phyloP scores from a whole-genome alignment of 2,113 vertebrate species.

The Syrmaticus mikado region DNA sequence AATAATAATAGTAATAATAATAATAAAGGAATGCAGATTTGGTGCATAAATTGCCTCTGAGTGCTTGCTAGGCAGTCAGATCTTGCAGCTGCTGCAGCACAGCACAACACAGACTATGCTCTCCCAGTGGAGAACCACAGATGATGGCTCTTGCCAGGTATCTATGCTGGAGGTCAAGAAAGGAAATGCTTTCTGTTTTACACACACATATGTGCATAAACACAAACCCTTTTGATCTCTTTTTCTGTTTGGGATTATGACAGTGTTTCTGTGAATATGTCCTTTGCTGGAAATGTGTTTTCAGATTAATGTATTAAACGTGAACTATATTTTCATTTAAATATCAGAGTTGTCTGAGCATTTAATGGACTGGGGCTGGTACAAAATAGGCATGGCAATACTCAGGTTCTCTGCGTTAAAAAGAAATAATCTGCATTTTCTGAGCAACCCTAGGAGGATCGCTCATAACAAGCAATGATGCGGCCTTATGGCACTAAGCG shows the following conservation, averaged over 20 bases:
- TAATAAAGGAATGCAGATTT: neutral
- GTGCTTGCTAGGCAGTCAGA: accelerated
- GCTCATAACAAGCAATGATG: neutral
- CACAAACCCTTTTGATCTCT: neutral
- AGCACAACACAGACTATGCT: neutral
- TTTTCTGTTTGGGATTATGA: neutral
- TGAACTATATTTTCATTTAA: neutral
- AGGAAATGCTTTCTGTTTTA: neutral
- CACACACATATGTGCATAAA: neutral
- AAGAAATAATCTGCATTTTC: neutral
- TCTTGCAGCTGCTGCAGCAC: neutral
- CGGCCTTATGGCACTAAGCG: neutral
- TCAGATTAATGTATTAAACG: neutral
- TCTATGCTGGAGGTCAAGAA: neutral
- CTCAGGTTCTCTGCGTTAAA: neutral
- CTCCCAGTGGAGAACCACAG: neutral
- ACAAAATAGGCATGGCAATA: neutral
- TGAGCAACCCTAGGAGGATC: neutral
- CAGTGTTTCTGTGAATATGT: neutral
- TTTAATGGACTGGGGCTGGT: neutral
- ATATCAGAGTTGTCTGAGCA: neutral
- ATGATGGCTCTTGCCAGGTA: neutral
- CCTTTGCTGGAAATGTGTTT: neutral
- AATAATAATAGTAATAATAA: neutral
- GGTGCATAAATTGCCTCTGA: neutral